phyloP scores from a whole-genome alignment of 2,113 vertebrate species.

The human (Homo sapiens) region GRCh38 chr18:13374001-13374500 shows the following conservation, averaged over 20 bases:
- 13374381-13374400: not conserved
- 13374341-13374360: not conserved
- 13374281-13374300: not conserved
- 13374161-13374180: not conserved
- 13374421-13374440: not conserved
- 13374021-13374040: no score
- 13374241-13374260: not conserved
- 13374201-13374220: rapidly evolving
- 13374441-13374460: not conserved
- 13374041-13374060: not conserved
- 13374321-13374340: not conserved
- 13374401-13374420: not conserved
- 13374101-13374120: not conserved
- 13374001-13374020: not conserved
- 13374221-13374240: not conserved
- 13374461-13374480: not conserved
- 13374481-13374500: not conserved
- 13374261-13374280: no score
- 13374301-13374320: not conserved
- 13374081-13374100: not conserved
- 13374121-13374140: not conserved
- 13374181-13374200: not conserved
- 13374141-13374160: not conserved
- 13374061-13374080: constrained; percentile 17
- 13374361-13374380: not conserved